phyloP scores from a whole-genome alignment of 2,113 vertebrate species.

The Hemicordylus capensis region DNA sequence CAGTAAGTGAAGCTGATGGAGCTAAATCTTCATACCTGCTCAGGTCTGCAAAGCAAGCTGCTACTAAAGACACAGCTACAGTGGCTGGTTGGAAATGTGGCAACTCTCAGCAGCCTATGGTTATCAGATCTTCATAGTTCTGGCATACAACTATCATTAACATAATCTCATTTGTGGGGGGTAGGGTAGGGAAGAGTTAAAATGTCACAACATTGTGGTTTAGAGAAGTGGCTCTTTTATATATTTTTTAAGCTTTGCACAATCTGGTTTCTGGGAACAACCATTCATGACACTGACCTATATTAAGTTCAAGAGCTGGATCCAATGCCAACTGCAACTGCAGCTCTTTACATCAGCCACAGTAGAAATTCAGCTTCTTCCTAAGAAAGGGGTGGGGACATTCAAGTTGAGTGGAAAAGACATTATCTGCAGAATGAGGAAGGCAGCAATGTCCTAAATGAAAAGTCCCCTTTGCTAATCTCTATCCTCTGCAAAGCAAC shows the following conservation, averaged over 20 bases:
- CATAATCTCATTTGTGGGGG: background rate
- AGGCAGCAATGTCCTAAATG: background rate
- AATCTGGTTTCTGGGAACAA: background rate
- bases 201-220: background rate
- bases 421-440: background rate
- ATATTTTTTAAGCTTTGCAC: background rate
- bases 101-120: no score
- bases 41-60: no score
- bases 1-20: no score
- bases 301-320: background rate
- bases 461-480: background rate
- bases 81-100: no score
- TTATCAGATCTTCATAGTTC: no score
- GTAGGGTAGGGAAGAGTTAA: background rate
- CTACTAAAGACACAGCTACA: no score
- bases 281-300: background rate
- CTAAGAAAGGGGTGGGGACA: background rate
- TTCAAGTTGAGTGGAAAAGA: background rate
- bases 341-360: background rate
- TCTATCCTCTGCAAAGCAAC: background rate
- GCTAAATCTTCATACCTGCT: no score
- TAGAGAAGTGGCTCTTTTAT: background rate
- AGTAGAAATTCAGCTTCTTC: background rate
- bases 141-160: background rate
- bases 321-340: background rate